Evolutionary conservation across 2,113 vertebrate species (phyloP), one percentile per base, ranked within the genome.

Genomic region (Callocephalon fimbriatum): DNA sequence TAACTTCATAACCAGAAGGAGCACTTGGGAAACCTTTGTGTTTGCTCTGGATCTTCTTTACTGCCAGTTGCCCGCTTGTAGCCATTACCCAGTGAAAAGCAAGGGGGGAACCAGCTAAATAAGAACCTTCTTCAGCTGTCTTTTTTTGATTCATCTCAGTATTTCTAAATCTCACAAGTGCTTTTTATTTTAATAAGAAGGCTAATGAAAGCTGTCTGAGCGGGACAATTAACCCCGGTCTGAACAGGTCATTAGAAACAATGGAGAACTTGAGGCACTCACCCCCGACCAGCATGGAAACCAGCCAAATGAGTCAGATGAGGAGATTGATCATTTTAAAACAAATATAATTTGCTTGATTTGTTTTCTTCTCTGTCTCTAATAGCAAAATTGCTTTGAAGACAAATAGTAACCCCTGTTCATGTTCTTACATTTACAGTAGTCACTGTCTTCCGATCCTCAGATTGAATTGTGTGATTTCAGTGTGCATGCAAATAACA

Each of bases 101-200:
- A 93, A 94, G 65, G 23, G 27, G 40, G 53, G 15, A 93, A 93
- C 58, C 29, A 73, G 86, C 82, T 95, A 95, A 96, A 92, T 95
- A 93, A 94, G 75, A 96, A 77, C n/a, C 74, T 82, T 26, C 53
- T 94, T 96, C 73, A 88, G 81, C 80, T 88, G 70, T 88, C 93
- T 95, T 94, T 95, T 96, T 97, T 88, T 95, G 91, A 96, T 95
- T 97, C 86, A 93, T 96, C 75, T 92, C 71, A 44, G 66, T 88
- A 71, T 91, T 94, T 88, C 90, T 87, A 87, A 88, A 89, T 88
- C 90, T 79, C 75, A 84, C 75, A 82, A 95, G 88, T 78, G 23
- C 50, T 95, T 97, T 96, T 96, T 96, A 93, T 95, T 96, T 97
- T 95, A 97, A 92, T 95, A 95, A 94, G 96, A 85, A 93, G 76